Evolutionary conservation across 1,140 invertebrate species (phyloP).

Genomic region (Pristionchus pacificus): DNA sequence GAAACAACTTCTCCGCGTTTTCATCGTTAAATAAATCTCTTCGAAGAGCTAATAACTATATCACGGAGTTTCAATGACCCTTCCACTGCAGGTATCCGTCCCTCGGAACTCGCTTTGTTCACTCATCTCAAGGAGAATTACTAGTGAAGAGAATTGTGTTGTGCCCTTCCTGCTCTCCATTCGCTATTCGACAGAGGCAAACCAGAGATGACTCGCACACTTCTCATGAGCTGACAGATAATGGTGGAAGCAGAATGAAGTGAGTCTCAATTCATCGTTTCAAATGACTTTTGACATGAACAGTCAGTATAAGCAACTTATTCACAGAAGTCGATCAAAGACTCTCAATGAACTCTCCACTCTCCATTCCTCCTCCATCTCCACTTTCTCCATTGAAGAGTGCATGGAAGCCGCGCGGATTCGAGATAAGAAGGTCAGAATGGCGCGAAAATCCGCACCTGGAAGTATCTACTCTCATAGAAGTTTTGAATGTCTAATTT

Average conservation of each 20-base stretch:
- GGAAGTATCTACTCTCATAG: too few relatives aligned
- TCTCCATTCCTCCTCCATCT: conserved; percentile 39
- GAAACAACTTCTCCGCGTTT: too few relatives aligned
- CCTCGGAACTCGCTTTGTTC: conserved; percentile 85
- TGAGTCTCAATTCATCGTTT: background rate
- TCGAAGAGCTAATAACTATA: background rate
- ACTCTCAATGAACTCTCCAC: conserved; percentile 30
- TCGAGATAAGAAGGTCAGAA: conserved; percentile 64
- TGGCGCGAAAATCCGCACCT: too few relatives aligned
- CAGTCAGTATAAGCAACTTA: conserved; percentile 1
- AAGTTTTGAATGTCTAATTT: too few relatives aligned
- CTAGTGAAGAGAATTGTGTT: conserved; percentile 88
- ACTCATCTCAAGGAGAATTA: conserved; percentile 90
- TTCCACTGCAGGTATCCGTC: conserved; percentile 42
- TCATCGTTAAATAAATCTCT: too few relatives aligned
- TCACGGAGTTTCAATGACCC: background rate
- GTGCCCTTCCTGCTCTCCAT: conserved; percentile 68
- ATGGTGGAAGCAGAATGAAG: too few relatives aligned
- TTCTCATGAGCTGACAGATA: conserved; percentile 4
- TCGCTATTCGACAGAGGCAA: background rate
- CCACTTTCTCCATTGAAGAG: conserved; percentile 79
- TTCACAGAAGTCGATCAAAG: conserved; percentile 7
- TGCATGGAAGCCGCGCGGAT: conserved; percentile 82
- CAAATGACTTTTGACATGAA: too few relatives aligned
- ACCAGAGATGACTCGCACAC: background rate